Evolutionary conservation across 2,888 invertebrate genomes (phyloP).

Genomic region (Monoplex corrugatus): DNA sequence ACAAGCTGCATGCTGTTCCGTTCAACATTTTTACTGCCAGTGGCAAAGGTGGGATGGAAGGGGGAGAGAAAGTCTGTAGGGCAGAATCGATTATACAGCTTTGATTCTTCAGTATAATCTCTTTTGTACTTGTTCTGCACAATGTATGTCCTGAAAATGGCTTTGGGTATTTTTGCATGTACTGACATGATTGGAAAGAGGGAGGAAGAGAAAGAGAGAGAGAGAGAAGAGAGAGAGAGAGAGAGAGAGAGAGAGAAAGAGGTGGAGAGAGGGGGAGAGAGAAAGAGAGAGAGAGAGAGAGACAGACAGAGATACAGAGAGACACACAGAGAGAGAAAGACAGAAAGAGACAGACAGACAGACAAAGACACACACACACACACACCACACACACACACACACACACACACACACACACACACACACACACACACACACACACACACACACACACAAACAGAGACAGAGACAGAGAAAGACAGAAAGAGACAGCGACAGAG

Average conservation of each 20-base stretch:
- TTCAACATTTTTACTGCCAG: too few species aligned
- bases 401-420: slow-evolving; percentile 12
- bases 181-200: too few species aligned
- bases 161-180: too few species aligned
- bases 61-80: too few species aligned
- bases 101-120: too few species aligned
- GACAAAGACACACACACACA: slow-evolving; percentile 20
- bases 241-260: neutral
- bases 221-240: neutral
- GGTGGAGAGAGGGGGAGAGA: neutral
- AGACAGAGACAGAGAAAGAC: neutral
- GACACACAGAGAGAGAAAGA: neutral
- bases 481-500: slow-evolving; percentile 27
- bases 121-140: too few species aligned
- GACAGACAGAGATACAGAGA: too few species aligned
- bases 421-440: too few species aligned
- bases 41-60: too few species aligned
- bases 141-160: too few species aligned
- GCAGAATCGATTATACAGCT: too few species aligned
- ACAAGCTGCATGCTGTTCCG: too few species aligned
- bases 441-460: neutral
- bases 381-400: neutral
- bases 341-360: neutral
- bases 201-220: slow-evolving; percentile 5
- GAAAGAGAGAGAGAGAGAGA: neutral